Conservation (phyloP, 1,140 invertebrate species). For the Drosophila tsacasi region DNA sequence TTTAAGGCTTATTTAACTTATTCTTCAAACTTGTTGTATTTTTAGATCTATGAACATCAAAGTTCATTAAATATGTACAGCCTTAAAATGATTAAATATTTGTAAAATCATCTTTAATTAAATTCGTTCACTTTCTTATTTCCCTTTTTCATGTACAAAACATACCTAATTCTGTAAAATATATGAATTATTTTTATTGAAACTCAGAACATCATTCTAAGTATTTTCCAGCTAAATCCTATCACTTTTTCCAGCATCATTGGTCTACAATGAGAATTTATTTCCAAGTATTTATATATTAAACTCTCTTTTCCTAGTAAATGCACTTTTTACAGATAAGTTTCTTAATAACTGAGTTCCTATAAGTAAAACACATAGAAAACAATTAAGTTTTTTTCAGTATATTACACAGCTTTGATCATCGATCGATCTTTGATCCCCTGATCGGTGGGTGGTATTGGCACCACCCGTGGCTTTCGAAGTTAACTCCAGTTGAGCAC, state of each 20-base stretch:
- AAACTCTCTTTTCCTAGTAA: not conserved
- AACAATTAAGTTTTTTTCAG: not conserved
- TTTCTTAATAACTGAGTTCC: not conserved
- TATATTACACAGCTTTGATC: not conserved
- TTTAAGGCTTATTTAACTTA: not conserved
- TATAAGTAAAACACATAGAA: not conserved
- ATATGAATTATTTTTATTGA: not conserved
- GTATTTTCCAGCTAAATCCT: not conserved
- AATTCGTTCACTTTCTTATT: not conserved
- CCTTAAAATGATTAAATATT: no score
- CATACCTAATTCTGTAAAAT: no score
- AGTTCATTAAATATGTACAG: no score
- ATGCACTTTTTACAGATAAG: not conserved
- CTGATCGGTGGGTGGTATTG: constrained; percentile 30
- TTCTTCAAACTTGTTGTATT: no score
- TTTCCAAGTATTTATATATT: not conserved
- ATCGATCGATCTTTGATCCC: constrained; percentile 8
- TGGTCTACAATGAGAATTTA: not conserved
- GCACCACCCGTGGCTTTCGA: constrained; percentile 24
- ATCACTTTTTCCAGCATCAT: not conserved
- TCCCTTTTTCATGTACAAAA: not conserved
- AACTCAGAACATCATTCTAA: not conserved
- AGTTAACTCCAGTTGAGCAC: constrained; percentile 32
- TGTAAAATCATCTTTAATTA: no score
- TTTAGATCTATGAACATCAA: no score